phyloP scores from a whole-genome alignment of 2,113 vertebrate genomes.

The Nycticorax nycticorax region DNA sequence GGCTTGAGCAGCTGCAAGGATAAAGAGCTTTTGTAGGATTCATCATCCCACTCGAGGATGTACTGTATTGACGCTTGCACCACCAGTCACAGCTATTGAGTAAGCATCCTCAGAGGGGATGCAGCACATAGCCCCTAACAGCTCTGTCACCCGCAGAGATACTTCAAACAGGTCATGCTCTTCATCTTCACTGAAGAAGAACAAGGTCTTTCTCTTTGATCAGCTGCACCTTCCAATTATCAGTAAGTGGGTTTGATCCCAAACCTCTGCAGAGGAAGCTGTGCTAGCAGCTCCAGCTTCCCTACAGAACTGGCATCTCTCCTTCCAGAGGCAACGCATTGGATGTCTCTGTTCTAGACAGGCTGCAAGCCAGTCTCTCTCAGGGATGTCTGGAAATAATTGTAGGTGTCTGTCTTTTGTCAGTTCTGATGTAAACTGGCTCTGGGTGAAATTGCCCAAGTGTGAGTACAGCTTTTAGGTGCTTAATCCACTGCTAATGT shows the following conservation, averaged over 20 bases:
- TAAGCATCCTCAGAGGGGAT: not conserved
- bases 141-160: not conserved
- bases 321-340: not conserved
- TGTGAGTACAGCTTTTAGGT: not conserved
- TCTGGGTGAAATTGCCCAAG: not conserved
- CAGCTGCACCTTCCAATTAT: not conserved
- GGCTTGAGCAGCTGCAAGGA: not conserved
- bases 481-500: not conserved
- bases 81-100: not conserved
- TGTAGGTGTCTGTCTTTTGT: conserved; percentile 24
- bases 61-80: not conserved
- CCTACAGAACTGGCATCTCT: not conserved
- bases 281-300: not conserved
- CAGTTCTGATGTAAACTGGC: not conserved
- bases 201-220: not conserved
- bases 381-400: not conserved
- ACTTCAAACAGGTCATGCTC: not conserved
- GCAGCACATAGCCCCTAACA: not conserved
- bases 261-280: not conserved
- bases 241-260: not conserved
- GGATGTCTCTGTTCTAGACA: not conserved
- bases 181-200: not conserved
- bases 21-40: not conserved
- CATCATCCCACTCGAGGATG: not conserved
- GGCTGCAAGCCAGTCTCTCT: not conserved